Percentiles rank a stretch among this genome's conserved stretches.
Evolutionary conservation across 2,888 invertebrate species (phyloP).

Genomic region (Bombyx huttoni): DNA sequence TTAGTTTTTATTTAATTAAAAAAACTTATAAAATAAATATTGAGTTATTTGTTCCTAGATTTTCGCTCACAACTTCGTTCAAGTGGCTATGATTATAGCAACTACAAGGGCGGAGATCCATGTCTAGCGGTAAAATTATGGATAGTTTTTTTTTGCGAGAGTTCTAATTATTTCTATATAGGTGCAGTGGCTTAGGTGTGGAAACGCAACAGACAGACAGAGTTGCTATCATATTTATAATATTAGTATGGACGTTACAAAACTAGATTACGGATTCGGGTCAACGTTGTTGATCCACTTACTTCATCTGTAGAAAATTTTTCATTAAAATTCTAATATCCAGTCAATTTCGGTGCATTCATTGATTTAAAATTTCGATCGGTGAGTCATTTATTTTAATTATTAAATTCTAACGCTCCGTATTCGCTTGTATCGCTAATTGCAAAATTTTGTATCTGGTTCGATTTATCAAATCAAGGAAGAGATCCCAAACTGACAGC

Average conservation of each 20-base stretch:
- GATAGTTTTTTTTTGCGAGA: too few species aligned
- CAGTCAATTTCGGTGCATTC: neutral
- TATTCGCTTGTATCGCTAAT: slow-evolving; percentile 4
- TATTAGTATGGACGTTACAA: too few species aligned
- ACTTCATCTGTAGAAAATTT: neutral
- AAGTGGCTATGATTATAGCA: neutral
- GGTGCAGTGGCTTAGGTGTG: too few species aligned
- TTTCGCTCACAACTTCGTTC: neutral
- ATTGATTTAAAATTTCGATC: neutral
- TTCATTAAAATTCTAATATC: neutral
- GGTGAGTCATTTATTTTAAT: slow-evolving; percentile 10
- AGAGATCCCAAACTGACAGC: slow-evolving; percentile 14
- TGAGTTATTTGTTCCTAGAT: neutral
- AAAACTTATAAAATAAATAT: neutral
- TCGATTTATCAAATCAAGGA: slow-evolving; percentile 23
- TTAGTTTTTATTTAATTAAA: neutral
- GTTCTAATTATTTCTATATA: too few species aligned
- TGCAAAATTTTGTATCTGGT: slow-evolving; percentile 5
- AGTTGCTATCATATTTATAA: too few species aligned
- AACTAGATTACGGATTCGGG: too few species aligned
- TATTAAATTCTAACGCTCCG: slow-evolving; percentile 15
- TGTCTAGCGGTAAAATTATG: too few species aligned
- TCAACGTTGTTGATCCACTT: neutral
- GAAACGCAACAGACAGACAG: too few species aligned
- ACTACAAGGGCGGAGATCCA: neutral